These are phyloP conservation scores for Jaculus jaculus DNA, from an alignment of 2,113 vertebrate species.

Conservation along the genomic window DNA sequence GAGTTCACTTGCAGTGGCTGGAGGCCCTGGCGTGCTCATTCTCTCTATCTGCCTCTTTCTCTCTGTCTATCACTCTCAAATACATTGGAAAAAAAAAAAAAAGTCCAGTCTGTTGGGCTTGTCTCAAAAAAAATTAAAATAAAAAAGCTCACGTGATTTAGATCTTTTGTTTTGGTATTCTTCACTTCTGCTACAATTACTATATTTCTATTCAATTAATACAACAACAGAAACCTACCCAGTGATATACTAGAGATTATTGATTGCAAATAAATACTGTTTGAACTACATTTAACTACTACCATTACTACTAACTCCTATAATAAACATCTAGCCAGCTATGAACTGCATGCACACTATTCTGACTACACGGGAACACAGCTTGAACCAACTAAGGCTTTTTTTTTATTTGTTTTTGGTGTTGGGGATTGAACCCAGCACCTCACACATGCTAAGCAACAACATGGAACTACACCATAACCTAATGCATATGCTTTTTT, in stretches of 20 bases:
- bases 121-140: too few species aligned
- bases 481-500: background rate
- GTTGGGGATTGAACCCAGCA: background rate
- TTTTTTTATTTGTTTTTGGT: background rate
- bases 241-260: background rate
- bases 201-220: background rate
- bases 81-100: too few species aligned
- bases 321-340: background rate
- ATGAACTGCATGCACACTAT: background rate
- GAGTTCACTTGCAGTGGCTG: too few species aligned
- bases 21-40: too few species aligned
- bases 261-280: background rate
- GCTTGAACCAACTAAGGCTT: background rate
- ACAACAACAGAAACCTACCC: background rate
- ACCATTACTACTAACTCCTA: background rate
- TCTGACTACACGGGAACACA: background rate
- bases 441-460: background rate
- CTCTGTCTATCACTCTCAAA: too few species aligned
- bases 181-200: background rate
- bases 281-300: background rate
- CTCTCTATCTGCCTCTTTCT: too few species aligned
- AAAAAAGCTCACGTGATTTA: background rate
- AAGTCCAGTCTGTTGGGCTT: too few species aligned
- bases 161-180: constrained; percentile 35
- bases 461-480: background rate